Base-by-base conservation (phyloP, 2,888 invertebrate genomes). In the Bellardia pandia region DNA sequence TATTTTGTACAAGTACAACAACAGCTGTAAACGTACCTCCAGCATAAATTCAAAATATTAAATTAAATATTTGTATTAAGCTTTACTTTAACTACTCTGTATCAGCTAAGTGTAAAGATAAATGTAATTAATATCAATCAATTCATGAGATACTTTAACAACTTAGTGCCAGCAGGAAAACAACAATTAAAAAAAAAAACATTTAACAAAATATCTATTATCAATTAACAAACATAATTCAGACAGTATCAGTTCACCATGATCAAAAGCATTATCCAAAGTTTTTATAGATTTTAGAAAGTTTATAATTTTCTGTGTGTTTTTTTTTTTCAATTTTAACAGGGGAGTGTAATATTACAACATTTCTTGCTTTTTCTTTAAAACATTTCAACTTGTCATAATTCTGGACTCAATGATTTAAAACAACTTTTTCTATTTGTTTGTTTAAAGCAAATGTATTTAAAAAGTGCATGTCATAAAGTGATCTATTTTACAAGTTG, bases 371-470 rank as follows among this genome's bases (percentile, higher is more conserved):
- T 6, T 33, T 23, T 23, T 51, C 16, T 13, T 16, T 6, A 13
- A 40, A 53, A 30, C 72, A 56, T 74, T 81, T 69, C 37, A 62
- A 62, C 30, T 76, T 85, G 85, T 80, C 80, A 85, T 76, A 85
- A 76, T 76, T 80, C 71, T 64, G 45, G 37, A 48, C 6, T 48
- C 45, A 66, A 64, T 58, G 58, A 77, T 77, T 71, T 66, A 48
- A 83, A 85, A 76, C 71, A 72, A 71, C 62, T 64, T 76, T 62
- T 78, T 72, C 23, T 33, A 51, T 53, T 66, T 23, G 51, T 48
- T 68, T 23, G 8, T 30, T 8, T 13, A 11, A 71, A 58, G 9
- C 13, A 42, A 60, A 62, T 1, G n/a, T 23, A 68, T 72, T 53
- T 11, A 3, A 42, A 76, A 76, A 66, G 30, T 60, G 72, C 51